phyloP scores from a whole-genome alignment of 1,140 invertebrate species.

The Ericerus pela region DNA sequence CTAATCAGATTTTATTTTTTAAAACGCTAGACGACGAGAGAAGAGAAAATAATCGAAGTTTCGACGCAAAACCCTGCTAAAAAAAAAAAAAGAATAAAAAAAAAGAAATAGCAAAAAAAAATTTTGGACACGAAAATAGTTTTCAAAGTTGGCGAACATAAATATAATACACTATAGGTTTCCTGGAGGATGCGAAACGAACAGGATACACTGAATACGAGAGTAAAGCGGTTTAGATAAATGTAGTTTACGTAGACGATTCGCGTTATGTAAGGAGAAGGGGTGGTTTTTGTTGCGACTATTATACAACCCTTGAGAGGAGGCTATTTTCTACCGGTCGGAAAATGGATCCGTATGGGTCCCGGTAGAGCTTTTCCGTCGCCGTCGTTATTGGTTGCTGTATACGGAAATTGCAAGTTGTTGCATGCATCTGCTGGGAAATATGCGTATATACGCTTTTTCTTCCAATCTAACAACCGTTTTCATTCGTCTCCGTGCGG shows the following conservation, averaged over 20 bases:
- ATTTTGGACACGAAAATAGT: slow-evolving; percentile 5
- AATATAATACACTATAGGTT: too few relatives aligned
- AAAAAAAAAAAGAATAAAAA: too few relatives aligned
- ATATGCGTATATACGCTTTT: slow-evolving; percentile 1
- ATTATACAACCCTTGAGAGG: slow-evolving; percentile 15
- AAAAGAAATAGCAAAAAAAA: too few relatives aligned
- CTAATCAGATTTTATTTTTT: too few relatives aligned
- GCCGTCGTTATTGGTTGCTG: slow-evolving; percentile 10
- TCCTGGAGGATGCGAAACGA: too few relatives aligned
- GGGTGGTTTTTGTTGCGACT: slow-evolving; percentile 6
- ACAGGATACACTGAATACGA: too few relatives aligned
- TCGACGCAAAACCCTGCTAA: too few relatives aligned
- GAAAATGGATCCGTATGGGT: slow-evolving; percentile 11
- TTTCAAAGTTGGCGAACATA: not conserved
- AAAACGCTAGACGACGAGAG: too few relatives aligned
- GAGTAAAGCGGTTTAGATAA: too few relatives aligned
- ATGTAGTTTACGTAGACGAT: too few relatives aligned
- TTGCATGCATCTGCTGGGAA: slow-evolving; percentile 13
- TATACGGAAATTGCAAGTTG: slow-evolving; percentile 16
- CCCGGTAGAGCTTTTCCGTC: slow-evolving; percentile 8
- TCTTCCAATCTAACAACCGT: slow-evolving; percentile 7
- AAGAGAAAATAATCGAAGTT: too few relatives aligned
- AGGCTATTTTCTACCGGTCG: slow-evolving; percentile 9
- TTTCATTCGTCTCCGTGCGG: not conserved
- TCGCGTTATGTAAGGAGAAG: not conserved